phyloP scores from a whole-genome alignment of 2,888 invertebrate genomes.

The Agrilus cyanescens region DNA sequence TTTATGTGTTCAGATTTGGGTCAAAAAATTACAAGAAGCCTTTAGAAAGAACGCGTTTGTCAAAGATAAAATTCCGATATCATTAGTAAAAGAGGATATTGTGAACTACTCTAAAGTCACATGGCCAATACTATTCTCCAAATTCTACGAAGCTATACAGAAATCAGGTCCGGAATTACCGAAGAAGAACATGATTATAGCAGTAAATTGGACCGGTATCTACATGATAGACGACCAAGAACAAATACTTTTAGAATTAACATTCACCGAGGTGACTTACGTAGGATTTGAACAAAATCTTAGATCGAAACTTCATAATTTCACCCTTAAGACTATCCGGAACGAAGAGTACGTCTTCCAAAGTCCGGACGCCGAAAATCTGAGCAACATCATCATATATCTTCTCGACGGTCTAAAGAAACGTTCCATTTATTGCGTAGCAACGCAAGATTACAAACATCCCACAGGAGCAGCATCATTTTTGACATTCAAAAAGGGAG shows the following conservation, averaged over 20 bases:
- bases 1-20: conserved; percentile 51
- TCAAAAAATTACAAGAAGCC: conserved; percentile 56
- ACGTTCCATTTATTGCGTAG: conserved; percentile 74
- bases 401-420: conserved; percentile 79
- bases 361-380: conserved; percentile 77
- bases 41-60: conserved; percentile 63
- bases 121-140: conserved; percentile 90
- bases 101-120: conserved; percentile 83
- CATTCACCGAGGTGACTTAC: conserved; percentile 75
- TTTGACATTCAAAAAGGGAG: conserved; percentile 52
- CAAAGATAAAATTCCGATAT: conserved; percentile 49
- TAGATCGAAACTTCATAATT: conserved; percentile 44
- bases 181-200: conserved; percentile 72
- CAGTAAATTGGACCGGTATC: conserved; percentile 88
- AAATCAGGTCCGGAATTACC: conserved; percentile 51
- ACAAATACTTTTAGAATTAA: conserved; percentile 75
- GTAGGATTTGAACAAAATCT: conserved; percentile 49
- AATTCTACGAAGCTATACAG: conserved; percentile 86
- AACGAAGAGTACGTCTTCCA: conserved; percentile 87
- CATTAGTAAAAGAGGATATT: conserved; percentile 77
- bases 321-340: conserved; percentile 71
- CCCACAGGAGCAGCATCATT: conserved; percentile 45
- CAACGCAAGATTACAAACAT: conserved; percentile 47
- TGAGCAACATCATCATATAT: conserved; percentile 63
- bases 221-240: conserved; percentile 88